These are phyloP conservation scores for Macrotus californicus DNA, from an alignment of 2,113 vertebrate genomes.

Conservation along the genomic window DNA sequence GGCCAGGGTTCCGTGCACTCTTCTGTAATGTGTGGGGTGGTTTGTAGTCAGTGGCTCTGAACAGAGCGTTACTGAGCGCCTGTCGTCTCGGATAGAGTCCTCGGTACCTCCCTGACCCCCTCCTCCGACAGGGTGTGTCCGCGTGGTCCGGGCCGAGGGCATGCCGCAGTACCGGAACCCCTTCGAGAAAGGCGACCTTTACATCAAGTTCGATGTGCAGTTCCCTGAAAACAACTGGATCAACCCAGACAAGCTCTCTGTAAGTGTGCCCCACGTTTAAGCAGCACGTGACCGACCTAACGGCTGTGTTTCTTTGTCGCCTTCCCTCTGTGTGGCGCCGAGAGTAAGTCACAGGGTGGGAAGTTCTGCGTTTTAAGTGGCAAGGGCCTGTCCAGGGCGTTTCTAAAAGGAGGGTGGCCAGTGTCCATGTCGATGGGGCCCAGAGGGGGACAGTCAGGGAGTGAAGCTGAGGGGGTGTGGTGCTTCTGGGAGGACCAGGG, in stretches of 20 bases:
- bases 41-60: not conserved
- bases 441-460: not conserved
- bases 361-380: not conserved
- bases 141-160: constrained; percentile 94
- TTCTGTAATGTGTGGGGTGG: not conserved
- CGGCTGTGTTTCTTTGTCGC: not conserved
- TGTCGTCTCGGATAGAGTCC: not conserved
- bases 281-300: not conserved
- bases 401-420: not conserved
- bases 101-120: not conserved
- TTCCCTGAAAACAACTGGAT: constrained; percentile 99
- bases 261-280: constrained; percentile 77
- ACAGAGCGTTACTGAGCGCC: not conserved
- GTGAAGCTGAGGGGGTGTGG: not conserved
- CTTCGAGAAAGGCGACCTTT: constrained; percentile 98
- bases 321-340: not conserved
- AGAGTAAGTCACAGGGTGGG: not conserved
- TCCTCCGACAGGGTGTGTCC: constrained; percentile 85
- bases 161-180: constrained; percentile 99
- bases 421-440: not conserved
- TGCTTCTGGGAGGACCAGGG: not conserved
- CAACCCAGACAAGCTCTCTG: constrained; percentile 95
- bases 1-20: not conserved
- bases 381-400: not conserved
- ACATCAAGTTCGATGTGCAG: constrained; percentile 97